Evolutionary conservation across 2,888 invertebrate species (phyloP).

Genomic region (Marronus borbonicus): DNA sequence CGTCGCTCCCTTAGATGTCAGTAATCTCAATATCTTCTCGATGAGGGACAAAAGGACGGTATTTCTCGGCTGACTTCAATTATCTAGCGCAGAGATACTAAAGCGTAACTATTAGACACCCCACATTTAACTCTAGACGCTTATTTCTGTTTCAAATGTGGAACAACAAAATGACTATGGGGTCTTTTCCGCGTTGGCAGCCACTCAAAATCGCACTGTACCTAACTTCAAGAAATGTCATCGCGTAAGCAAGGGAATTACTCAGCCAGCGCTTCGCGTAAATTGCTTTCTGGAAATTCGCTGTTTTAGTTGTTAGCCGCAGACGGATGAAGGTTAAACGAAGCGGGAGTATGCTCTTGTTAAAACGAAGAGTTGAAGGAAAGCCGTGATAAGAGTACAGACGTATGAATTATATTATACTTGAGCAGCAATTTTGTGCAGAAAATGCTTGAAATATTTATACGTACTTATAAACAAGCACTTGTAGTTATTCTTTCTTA

Average conservation of each 20-base stretch:
- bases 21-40: conserved; percentile 12
- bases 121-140: conserved; percentile 49
- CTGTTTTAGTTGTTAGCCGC: not conserved
- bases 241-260: conserved; percentile 41
- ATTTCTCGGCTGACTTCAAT: conserved; percentile 42
- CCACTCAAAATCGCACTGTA: conserved; percentile 45
- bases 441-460: too few relatives aligned
- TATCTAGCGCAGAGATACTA: conserved; percentile 44
- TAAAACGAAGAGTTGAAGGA: too few relatives aligned
- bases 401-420: too few relatives aligned
- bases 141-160: conserved; percentile 50
- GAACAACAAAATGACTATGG: conserved; percentile 49
- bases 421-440: too few relatives aligned
- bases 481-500: too few relatives aligned
- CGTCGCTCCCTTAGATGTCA: not conserved
- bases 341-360: not conserved
- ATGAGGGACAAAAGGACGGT: conserved; percentile 36
- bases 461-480: too few relatives aligned
- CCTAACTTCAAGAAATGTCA: conserved; percentile 47
- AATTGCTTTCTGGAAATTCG: conserved; percentile 7
- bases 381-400: too few relatives aligned
- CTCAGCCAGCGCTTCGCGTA: conserved; percentile 14
- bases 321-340: not conserved
- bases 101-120: conserved; percentile 41
- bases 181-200: conserved; percentile 52